These are phyloP conservation scores for Eristalinus sepulchralis DNA, from an alignment of 2,888 invertebrate species.

Conservation along the genomic window DNA sequence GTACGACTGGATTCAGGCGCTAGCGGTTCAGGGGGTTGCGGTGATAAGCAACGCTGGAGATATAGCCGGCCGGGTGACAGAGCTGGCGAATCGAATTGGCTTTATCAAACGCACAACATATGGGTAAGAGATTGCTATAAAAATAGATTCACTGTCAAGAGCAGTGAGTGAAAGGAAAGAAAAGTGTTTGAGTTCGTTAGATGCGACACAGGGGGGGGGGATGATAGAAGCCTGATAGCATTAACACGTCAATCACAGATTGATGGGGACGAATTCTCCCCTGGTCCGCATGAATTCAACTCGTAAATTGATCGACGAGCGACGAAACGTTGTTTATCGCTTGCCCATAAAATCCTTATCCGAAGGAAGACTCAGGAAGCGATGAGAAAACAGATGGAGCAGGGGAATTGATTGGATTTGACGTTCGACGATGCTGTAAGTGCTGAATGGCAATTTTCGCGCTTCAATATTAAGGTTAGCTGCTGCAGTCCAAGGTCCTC, in stretches of 20 bases:
- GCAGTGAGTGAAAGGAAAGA: too few species aligned
- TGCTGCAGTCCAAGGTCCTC: background rate
- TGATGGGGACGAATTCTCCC: background rate
- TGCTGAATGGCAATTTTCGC: background rate
- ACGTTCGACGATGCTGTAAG: background rate
- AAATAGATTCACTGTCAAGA: constrained; percentile 5
- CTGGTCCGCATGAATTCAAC: background rate
- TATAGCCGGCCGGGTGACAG: constrained; percentile 82
- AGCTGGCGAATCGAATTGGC: constrained; percentile 84
- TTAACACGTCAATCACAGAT: background rate
- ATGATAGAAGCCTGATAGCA: background rate
- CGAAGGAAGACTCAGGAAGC: background rate
- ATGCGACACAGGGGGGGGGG: background rate
- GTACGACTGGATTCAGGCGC: constrained; percentile 83
- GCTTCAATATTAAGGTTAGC: background rate
- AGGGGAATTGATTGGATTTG: background rate
- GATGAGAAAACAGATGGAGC: background rate
- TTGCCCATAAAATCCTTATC: background rate
- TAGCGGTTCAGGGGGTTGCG: constrained; percentile 85
- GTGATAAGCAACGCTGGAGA: constrained; percentile 84
- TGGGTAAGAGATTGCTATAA: constrained; percentile 81
- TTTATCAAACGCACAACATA: constrained; percentile 88
- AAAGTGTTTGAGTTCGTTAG: background rate
- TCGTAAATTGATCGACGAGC: background rate
- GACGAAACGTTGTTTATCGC: background rate